Evolutionary conservation across 2,797 vertebrate species (phyloP).

Genomic region (Australoheros facetus): DNA sequence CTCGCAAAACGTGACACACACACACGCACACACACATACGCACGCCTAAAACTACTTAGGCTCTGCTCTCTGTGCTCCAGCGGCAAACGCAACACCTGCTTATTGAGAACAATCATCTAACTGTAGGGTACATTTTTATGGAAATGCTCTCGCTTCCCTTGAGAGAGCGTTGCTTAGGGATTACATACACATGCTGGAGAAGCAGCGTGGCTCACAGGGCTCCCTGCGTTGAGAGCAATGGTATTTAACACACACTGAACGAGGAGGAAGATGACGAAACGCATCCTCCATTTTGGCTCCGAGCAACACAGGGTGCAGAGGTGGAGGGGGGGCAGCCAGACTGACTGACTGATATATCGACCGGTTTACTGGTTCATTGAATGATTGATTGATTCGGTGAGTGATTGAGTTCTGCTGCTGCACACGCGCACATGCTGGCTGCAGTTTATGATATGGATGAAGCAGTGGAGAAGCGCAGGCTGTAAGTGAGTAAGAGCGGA

Average conservation of each 20-base stretch:
- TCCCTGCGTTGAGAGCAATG: constrained; percentile 71
- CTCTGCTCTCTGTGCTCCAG: constrained; percentile 74
- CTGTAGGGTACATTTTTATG: constrained; percentile 84
- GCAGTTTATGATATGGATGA: constrained; percentile 37
- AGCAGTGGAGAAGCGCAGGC: constrained; percentile 43
- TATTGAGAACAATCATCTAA: constrained; percentile 83
- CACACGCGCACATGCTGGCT: constrained; percentile 9
- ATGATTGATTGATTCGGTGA: constrained; percentile 32
- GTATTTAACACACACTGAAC: constrained; percentile 74
- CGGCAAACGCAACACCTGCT: constrained; percentile 81
- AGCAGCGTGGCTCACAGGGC: constrained; percentile 74
- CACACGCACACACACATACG: constrained; percentile 5
- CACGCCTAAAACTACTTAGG: constrained; percentile 79
- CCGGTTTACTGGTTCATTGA: constrained; percentile 31
- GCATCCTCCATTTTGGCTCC: constrained; percentile 76
- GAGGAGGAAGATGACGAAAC: constrained; percentile 62
- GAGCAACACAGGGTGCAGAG: constrained; percentile 24
- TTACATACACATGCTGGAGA: constrained; percentile 75
- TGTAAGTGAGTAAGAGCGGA: constrained; percentile 76
- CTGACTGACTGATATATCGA: constrained; percentile 18
- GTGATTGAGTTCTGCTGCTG: constrained; percentile 7
- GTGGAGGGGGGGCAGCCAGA: neutral
- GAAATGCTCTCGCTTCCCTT: constrained; percentile 82
- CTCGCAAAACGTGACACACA: constrained; percentile 29
- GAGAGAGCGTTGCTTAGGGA: constrained; percentile 83